phyloP scores from a whole-genome alignment of 2,113 vertebrate genomes.

The Albula glossodonta region DNA sequence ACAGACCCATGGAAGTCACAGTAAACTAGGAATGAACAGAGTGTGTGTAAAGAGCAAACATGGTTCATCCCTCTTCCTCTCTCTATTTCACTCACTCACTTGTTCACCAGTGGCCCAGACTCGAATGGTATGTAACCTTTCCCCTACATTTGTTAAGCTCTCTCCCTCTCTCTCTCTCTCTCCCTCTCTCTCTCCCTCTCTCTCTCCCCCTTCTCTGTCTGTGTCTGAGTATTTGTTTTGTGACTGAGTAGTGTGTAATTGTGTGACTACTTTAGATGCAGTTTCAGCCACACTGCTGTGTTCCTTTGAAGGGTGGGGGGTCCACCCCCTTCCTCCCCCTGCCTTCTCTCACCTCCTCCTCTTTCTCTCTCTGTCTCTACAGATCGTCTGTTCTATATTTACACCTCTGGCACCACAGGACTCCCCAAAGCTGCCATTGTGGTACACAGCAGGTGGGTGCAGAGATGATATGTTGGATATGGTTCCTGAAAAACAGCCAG shows the following conservation, averaged over 20 bases:
- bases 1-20: background rate
- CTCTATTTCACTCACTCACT: background rate
- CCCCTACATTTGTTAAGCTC: background rate
- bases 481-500: background rate
- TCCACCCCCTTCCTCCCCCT: background rate
- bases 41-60: background rate
- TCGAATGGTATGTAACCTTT: constrained; percentile 25
- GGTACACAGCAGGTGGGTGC: constrained; percentile 84
- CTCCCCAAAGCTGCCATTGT: constrained; percentile 87
- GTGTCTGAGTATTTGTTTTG: background rate
- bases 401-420: constrained; percentile 86
- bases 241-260: background rate
- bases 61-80: background rate
- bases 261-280: background rate
- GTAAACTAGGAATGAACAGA: background rate
- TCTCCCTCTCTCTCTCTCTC: background rate
- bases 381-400: constrained; percentile 88
- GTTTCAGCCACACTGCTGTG: background rate
- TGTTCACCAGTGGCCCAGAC: background rate
- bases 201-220: background rate
- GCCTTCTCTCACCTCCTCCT: background rate
- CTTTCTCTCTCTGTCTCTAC: constrained; percentile 1
- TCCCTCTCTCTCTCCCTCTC: background rate
- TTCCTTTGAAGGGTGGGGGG: background rate
- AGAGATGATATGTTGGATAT: no score